Conservation (phyloP, 2,113 vertebrate species). For the Lamprologus ornatipinnis region DNA sequence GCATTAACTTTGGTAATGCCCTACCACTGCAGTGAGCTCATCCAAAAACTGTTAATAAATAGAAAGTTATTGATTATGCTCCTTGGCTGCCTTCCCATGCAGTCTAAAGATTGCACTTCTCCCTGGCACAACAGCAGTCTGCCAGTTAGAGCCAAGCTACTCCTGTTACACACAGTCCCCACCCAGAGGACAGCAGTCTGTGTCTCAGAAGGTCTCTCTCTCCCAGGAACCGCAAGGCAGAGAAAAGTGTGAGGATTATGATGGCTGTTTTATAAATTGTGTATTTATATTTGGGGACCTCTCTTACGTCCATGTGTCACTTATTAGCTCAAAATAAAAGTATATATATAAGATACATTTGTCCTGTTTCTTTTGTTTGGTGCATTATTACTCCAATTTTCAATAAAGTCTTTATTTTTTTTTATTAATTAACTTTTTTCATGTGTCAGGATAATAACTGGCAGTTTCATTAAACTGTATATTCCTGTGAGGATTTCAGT, state of each 20-base stretch:
- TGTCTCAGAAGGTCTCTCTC: neutral
- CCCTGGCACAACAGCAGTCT: constrained; percentile 42
- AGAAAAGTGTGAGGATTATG: neutral
- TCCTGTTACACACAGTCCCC: constrained; percentile 49
- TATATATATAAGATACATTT: neutral
- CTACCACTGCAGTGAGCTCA: constrained; percentile 61
- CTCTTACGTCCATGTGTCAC: neutral
- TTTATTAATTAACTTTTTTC: neutral
- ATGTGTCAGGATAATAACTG: neutral
- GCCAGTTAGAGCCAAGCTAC: constrained; percentile 42
- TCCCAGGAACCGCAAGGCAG: neutral
- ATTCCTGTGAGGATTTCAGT: constrained; percentile 56
- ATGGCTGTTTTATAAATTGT: neutral
- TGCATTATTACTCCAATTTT: neutral
- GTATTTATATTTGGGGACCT: neutral
- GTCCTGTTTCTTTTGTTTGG: neutral
- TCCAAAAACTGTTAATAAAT: constrained; percentile 69
- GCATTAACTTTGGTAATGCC: constrained; percentile 58
- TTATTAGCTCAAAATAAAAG: neutral
- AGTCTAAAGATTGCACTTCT: constrained; percentile 59
- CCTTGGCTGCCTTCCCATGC: constrained; percentile 55
- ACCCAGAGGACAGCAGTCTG: constrained; percentile 22
- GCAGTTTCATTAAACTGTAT: constrained; percentile 53
- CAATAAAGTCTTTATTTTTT: neutral
- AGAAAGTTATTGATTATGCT: constrained; percentile 68